These are phyloP conservation scores for Hypolimnas misippus DNA, from an alignment of 2,888 invertebrate species.

Conservation along the genomic window DNA sequence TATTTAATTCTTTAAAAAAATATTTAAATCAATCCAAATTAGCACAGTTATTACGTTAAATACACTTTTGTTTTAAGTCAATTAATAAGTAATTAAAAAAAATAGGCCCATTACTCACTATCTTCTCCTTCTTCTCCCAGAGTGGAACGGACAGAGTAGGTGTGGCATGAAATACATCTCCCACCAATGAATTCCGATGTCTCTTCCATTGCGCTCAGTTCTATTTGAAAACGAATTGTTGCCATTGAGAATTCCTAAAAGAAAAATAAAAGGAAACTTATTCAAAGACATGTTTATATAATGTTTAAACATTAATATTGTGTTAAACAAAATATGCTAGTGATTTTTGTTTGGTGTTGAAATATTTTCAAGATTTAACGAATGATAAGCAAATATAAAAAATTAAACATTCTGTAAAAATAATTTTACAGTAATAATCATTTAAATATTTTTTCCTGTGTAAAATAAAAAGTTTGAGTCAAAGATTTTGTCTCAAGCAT, in stretches of 20 bases:
- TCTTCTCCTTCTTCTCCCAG: constrained; percentile 81
- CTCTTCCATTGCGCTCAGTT: constrained; percentile 67
- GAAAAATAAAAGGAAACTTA: constrained; percentile 13
- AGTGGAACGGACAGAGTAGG: constrained; percentile 75
- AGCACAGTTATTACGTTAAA: constrained; percentile 3
- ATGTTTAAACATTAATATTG: background rate
- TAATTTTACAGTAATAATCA: too few species aligned
- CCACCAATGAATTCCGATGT: constrained; percentile 69
- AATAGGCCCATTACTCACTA: constrained; percentile 61
- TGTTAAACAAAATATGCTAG: too few species aligned
- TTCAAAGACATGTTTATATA: constrained; percentile 1
- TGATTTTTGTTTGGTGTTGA: too few species aligned
- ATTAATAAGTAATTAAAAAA: too few species aligned
- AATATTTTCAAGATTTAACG: too few species aligned
- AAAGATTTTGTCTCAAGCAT: too few species aligned
- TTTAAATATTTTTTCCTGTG: too few species aligned
- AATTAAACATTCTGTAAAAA: too few species aligned
- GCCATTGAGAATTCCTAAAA: constrained; percentile 84
- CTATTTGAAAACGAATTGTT: constrained; percentile 84
- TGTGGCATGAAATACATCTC: constrained; percentile 79
- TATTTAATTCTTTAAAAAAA: too few species aligned
- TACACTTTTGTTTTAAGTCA: background rate
- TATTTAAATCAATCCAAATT: too few species aligned
- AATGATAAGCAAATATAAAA: too few species aligned
- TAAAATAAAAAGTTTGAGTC: too few species aligned